These are phyloP conservation scores for Tetramorium parvispinum DNA, from an alignment of 1,140 invertebrate genomes.

Conservation along the genomic window DNA sequence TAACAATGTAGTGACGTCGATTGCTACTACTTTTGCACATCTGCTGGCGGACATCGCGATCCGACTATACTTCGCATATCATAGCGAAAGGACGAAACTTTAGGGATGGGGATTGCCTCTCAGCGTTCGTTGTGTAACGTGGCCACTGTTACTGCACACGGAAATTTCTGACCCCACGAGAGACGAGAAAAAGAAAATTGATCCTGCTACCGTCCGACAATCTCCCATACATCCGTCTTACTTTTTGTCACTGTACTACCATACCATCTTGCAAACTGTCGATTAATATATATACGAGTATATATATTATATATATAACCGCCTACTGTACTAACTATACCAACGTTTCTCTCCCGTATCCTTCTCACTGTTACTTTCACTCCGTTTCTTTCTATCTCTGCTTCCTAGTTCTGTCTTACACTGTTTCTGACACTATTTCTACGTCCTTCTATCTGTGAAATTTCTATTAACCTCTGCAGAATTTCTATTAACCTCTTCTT, in stretches of 20 bases:
- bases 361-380: constrained; percentile 30
- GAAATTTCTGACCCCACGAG: constrained; percentile 21
- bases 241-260: constrained; percentile 30
- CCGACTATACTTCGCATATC: background rate
- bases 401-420: background rate
- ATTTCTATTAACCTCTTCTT: constrained; percentile 80
- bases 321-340: constrained; percentile 20
- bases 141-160: constrained; percentile 34
- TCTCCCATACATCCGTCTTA: constrained; percentile 22
- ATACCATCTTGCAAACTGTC: constrained; percentile 42
- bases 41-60: background rate
- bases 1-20: constrained; percentile 4
- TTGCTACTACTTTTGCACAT: constrained; percentile 7
- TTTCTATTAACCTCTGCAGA: constrained; percentile 77
- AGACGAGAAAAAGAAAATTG: constrained; percentile 26
- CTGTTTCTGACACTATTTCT: constrained; percentile 69
- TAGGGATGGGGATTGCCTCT: constrained; percentile 16
- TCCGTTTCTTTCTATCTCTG: constrained; percentile 47
- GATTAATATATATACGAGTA: constrained; percentile 48
- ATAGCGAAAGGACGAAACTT: constrained; percentile 15
- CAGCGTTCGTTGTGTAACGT: constrained; percentile 34
- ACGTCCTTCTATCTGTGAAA: constrained; percentile 54
- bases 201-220: constrained; percentile 2
- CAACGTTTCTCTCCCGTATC: constrained; percentile 23
- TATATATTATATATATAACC: constrained; percentile 21